A percentile compares a stretch with the other conserved stretches of the same genome.
Conservation (phyloP, 1,140 invertebrate species). For the Aleiodes sp. region DNA sequence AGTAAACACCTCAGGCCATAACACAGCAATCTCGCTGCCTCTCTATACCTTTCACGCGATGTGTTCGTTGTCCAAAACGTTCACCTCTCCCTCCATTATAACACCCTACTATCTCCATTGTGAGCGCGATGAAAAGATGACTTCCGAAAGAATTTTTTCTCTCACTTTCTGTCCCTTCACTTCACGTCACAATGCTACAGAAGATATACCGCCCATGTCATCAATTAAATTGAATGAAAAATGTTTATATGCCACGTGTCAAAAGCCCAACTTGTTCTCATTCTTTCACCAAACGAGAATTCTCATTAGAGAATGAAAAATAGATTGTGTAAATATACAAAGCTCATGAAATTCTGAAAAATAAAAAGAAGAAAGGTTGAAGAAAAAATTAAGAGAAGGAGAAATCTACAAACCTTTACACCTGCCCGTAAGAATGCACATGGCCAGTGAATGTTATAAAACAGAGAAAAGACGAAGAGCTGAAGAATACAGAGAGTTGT, state of each 20-base stretch:
- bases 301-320: neutral
- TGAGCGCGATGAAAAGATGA: neutral
- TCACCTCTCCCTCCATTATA: neutral
- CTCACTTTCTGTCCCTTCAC: too few species aligned
- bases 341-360: neutral
- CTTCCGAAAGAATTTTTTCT: constrained; percentile 22
- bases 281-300: too few species aligned
- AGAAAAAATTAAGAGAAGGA: neutral
- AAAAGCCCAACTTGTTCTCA: neutral
- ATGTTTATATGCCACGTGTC: neutral
- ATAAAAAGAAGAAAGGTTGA: neutral
- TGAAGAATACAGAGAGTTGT: neutral
- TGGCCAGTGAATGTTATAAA: neutral
- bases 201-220: neutral
- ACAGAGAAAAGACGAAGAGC: too few species aligned
- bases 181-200: neutral
- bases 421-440: constrained; percentile 1
- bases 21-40: neutral
- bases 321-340: neutral
- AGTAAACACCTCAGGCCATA: constrained; percentile 21
- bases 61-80: too few species aligned
- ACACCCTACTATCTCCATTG: neutral
- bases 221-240: constrained; percentile 18
- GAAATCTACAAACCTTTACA: neutral
- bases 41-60: too few species aligned